Percentiles rank a stretch among this genome's conserved stretches.
Conservation (phyloP, 2,888 invertebrate genomes). For the Diaprepes abbreviatus region DNA sequence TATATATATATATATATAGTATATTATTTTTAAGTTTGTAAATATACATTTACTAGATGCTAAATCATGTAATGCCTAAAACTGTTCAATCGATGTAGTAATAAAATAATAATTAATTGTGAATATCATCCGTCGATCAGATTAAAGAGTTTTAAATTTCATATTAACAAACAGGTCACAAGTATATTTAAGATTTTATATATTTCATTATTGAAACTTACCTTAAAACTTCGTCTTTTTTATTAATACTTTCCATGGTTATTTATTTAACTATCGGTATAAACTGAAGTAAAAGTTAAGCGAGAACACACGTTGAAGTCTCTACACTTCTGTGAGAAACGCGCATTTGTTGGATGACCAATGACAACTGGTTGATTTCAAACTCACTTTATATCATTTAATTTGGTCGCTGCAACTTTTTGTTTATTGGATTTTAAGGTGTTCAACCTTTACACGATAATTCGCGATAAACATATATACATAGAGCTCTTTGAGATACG, state of each 20-base stretch:
- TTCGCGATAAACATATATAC: too few relatives aligned
- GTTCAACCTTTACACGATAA: too few relatives aligned
- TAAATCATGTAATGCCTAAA: not conserved
- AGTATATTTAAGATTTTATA: too few relatives aligned
- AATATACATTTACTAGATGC: too few relatives aligned
- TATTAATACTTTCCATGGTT: conserved; percentile 20
- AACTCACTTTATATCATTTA: not conserved
- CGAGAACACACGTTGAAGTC: not conserved
- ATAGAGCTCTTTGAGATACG: too few relatives aligned
- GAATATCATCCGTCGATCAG: not conserved
- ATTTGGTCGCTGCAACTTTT: not conserved
- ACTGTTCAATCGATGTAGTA: not conserved
- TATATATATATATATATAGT: too few relatives aligned
- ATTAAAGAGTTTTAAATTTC: too few relatives aligned
- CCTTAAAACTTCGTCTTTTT: conserved; percentile 6
- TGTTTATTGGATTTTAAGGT: not conserved
- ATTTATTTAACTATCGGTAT: not conserved
- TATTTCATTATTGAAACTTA: conserved; percentile 21
- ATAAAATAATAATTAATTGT: not conserved
- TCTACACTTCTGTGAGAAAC: not conserved
- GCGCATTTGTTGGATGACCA: not conserved
- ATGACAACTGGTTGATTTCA: not conserved
- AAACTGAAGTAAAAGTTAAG: conserved; percentile 6
- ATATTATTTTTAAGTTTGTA: too few relatives aligned
- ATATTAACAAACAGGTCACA: too few relatives aligned